Conservation (phyloP, 30 jellyfish, hydroid and myxozoan species). For the Pseudorhiza aurosa region DNA sequence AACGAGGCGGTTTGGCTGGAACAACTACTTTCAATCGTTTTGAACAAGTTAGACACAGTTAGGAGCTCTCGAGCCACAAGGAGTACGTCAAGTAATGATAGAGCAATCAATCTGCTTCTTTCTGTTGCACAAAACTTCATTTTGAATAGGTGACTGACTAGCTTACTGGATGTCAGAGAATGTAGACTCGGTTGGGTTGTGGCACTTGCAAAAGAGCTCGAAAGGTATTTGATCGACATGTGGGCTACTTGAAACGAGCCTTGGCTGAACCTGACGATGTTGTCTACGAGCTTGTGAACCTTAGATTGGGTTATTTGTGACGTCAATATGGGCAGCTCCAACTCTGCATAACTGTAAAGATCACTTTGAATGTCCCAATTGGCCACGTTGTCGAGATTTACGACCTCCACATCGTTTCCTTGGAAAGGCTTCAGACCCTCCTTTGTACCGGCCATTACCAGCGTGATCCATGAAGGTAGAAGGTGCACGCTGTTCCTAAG, state of each 20-base stretch:
- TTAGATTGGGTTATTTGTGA: constrained; percentile 28
- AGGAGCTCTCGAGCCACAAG: constrained; percentile 30
- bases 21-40: constrained; percentile 44
- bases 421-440: constrained; percentile 28
- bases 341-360: constrained; percentile 44
- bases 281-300: constrained; percentile 39
- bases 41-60: constrained; percentile 44
- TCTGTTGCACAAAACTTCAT: constrained; percentile 42
- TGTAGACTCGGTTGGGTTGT: constrained; percentile 24
- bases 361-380: constrained; percentile 77
- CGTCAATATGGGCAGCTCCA: constrained; percentile 17
- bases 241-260: constrained; percentile 60
- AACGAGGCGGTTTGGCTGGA: constrained; percentile 51
- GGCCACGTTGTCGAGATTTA: constrained; percentile 45
- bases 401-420: constrained; percentile 1
- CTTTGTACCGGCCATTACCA: constrained; percentile 56
- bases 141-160: constrained; percentile 24
- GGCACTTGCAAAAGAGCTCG: constrained; percentile 30
- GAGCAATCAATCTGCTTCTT: constrained; percentile 30
- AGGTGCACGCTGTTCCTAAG: constrained; percentile 33
- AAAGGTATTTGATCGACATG: constrained; percentile 48
- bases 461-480: constrained; percentile 56
- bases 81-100: constrained; percentile 44
- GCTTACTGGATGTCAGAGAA: constrained; percentile 11
- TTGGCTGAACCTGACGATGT: constrained; percentile 48